Evolutionary conservation across 2,113 vertebrate genomes (phyloP).

Genomic region (Dasyurus viverrinus): DNA sequence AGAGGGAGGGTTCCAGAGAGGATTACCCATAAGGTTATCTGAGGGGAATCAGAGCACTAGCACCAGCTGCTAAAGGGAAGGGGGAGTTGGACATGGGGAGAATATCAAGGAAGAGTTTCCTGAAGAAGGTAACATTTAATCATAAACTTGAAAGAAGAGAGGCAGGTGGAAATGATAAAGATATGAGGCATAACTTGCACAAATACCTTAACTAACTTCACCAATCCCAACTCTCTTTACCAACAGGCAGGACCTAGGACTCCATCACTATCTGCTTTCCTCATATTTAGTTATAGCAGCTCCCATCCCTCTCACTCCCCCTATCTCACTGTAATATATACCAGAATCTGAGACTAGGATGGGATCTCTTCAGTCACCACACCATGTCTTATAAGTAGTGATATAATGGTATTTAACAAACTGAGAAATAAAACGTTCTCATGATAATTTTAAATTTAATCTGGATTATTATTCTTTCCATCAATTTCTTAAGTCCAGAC

Average conservation of each 20-base stretch:
- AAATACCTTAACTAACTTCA: background rate
- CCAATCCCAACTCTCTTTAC: background rate
- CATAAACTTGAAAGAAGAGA: no score
- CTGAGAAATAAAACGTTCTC: background rate
- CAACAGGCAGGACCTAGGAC: background rate
- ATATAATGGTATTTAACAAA: background rate
- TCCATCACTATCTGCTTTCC: background rate
- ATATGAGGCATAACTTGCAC: no score
- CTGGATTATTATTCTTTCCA: background rate
- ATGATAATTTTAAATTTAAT: background rate
- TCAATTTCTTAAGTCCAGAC: background rate
- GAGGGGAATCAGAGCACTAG: no score
- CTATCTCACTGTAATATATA: background rate
- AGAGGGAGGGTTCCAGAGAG: background rate
- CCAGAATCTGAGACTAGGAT: background rate
- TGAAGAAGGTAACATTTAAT: no score
- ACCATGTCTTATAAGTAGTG: background rate
- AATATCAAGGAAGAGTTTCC: no score
- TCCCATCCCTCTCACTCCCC: background rate
- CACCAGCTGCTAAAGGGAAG: no score
- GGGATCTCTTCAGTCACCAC: background rate
- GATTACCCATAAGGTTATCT: no score
- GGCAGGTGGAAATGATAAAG: no score
- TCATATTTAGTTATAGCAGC: background rate
- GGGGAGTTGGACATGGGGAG: no score